Conservation (phyloP, 2,113 vertebrate species). For the Nyctereutes procyonoides region DNA sequence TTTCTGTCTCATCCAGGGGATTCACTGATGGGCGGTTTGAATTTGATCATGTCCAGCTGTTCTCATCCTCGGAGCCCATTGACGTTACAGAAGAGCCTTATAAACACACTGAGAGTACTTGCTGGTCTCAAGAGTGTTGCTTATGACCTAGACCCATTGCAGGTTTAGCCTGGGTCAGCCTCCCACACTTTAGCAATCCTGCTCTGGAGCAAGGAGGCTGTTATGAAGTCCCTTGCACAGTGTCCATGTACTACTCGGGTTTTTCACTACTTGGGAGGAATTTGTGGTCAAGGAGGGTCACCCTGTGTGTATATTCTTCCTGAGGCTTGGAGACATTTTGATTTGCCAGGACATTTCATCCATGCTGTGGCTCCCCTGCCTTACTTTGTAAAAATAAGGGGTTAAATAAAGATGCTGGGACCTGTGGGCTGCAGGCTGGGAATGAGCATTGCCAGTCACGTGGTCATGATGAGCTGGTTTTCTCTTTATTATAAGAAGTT, state of each 20-base stretch:
- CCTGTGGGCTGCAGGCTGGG: neutral
- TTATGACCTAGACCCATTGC: constrained; percentile 7
- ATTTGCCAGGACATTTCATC: neutral
- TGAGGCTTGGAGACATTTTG: neutral
- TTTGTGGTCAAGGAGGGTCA: neutral
- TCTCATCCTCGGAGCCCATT: constrained; percentile 43
- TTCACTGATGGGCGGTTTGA: constrained; percentile 24
- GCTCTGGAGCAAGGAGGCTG: neutral
- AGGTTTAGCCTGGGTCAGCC: neutral
- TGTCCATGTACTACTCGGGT: neutral
- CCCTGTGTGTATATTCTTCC: neutral
- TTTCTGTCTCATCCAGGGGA: constrained; percentile 15
- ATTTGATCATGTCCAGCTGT: constrained; percentile 69
- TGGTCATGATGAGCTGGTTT: neutral
- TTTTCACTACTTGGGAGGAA: neutral
- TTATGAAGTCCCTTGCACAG: neutral
- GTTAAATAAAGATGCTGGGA: too few species aligned
- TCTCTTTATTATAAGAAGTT: neutral
- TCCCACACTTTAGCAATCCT: neutral
- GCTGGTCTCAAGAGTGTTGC: constrained; percentile 28
- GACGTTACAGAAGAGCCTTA: constrained; percentile 40
- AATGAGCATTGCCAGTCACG: neutral
- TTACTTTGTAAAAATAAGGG: too few species aligned
- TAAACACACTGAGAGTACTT: constrained; percentile 14
- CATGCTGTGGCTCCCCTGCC: too few species aligned